phyloP scores from a whole-genome alignment of 1,140 invertebrate species.

The Ganaspis sp. region DNA sequence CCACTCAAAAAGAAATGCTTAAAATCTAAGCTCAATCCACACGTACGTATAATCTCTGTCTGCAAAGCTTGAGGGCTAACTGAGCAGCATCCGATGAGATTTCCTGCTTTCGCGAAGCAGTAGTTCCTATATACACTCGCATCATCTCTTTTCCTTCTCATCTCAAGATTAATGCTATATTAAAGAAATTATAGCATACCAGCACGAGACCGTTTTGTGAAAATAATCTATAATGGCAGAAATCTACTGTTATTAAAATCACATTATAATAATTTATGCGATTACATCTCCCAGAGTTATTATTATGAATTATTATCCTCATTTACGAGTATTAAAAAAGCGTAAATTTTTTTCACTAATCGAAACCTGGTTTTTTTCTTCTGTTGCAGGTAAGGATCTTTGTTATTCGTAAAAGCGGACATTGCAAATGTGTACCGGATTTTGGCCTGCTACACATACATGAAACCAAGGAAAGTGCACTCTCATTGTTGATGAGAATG shows the following conservation, averaged over 20 bases:
- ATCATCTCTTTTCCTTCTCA: conserved; percentile 16
- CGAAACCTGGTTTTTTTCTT: background rate
- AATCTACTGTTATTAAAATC: conserved; percentile 23
- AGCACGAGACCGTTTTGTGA: conserved; percentile 28
- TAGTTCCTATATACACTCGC: background rate
- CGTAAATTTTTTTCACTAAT: background rate
- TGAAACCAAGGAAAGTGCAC: too few relatives aligned
- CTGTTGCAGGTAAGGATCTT: conserved; percentile 9
- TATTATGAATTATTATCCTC: conserved; percentile 25
- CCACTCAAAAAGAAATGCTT: background rate
- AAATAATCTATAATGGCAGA: conserved; percentile 16
- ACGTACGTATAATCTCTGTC: background rate
- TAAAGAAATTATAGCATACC: conserved; percentile 29
- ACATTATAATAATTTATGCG: conserved; percentile 24
- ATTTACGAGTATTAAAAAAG: background rate
- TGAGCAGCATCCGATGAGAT: background rate
- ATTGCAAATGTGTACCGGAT: too few relatives aligned
- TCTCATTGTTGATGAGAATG: too few relatives aligned
- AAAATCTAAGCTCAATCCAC: background rate
- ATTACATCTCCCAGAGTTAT: conserved; percentile 13
- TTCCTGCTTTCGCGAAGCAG: background rate
- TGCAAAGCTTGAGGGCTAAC: background rate
- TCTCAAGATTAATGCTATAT: conserved; percentile 20
- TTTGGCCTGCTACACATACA: too few relatives aligned
- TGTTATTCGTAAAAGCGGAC: too few relatives aligned